A percentile compares a stretch with the other conserved stretches of the same genome.
These are phyloP conservation scores for Cyphomyrus discorhynchus DNA, from an alignment of 2,113 vertebrate genomes.

Conservation along the genomic window DNA sequence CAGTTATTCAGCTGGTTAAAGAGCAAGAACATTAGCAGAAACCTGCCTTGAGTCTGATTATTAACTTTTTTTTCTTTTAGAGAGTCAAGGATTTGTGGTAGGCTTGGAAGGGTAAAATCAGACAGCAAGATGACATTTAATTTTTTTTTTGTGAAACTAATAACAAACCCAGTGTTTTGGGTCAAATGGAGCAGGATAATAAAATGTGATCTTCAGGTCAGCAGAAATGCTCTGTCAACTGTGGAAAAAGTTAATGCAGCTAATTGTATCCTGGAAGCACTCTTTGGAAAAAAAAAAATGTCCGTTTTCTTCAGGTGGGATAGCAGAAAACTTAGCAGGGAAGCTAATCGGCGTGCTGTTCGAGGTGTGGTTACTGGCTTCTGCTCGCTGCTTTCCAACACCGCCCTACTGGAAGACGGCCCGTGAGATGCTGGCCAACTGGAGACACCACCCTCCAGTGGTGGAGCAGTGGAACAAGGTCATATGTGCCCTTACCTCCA, in stretches of 20 bases:
- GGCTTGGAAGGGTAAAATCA: neutral
- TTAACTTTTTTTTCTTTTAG: neutral
- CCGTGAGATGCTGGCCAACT: conserved; percentile 93
- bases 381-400: conserved; percentile 85
- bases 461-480: conserved; percentile 96
- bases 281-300: neutral
- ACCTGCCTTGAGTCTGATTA: neutral
- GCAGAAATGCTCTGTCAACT: neutral
- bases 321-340: conserved; percentile 87
- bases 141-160: neutral
- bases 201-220: neutral
- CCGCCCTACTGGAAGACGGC: conserved; percentile 96
- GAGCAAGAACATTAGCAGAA: neutral
- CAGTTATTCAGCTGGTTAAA: neutral
- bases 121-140: neutral
- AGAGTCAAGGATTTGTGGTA: neutral
- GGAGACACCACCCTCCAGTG: conserved; percentile 93
- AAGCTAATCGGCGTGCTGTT: conserved; percentile 88
- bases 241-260: neutral
- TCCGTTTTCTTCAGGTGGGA: conserved; percentile 63
- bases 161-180: neutral
- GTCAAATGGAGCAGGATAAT: neutral
- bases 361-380: conserved; percentile 90
- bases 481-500: conserved; percentile 86
- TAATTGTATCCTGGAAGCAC: neutral